phyloP scores from a whole-genome alignment of 2,113 vertebrate species.

The Zosterops japonicus region DNA sequence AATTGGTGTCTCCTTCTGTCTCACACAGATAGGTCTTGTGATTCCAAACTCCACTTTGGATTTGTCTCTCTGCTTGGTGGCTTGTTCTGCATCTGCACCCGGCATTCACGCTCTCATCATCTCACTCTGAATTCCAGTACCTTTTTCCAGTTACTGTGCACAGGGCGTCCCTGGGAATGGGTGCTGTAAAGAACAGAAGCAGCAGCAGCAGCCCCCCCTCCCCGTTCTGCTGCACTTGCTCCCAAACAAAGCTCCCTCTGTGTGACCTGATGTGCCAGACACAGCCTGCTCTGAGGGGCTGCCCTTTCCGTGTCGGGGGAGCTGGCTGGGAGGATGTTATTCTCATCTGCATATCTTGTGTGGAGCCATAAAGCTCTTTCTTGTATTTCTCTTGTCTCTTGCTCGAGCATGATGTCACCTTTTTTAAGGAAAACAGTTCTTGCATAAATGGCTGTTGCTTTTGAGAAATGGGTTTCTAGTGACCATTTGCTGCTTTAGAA shows the following conservation, averaged over 20 bases:
- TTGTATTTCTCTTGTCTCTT: constrained; percentile 57
- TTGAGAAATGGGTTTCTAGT: not conserved
- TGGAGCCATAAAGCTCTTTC: constrained; percentile 54
- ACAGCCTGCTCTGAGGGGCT: constrained; percentile 15
- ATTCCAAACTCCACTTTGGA: constrained; percentile 58
- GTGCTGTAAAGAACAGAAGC: not conserved
- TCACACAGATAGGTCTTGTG: constrained; percentile 72
- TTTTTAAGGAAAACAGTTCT: constrained; percentile 4
- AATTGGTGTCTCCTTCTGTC: constrained; percentile 65
- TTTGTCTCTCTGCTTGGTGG: constrained; percentile 54
- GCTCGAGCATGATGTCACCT: constrained; percentile 52
- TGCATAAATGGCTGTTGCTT: not conserved
- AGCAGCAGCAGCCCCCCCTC: not conserved
- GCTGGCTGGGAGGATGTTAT: not conserved
- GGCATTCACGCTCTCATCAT: not conserved
- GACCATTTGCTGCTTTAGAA: not conserved
- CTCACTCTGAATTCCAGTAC: constrained; percentile 56
- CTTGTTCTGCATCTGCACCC: constrained; percentile 37
- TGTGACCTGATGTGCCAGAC: constrained; percentile 44
- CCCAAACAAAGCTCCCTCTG: constrained; percentile 52
- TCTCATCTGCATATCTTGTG: constrained; percentile 29
- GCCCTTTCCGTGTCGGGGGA: not conserved
- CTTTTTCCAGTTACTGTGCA: constrained; percentile 16
- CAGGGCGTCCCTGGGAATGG: not conserved
- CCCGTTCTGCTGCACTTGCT: not conserved